Percentiles rank a stretch among this genome's conserved stretches.
Evolutionary conservation across 2,888 invertebrate species (phyloP).

Genomic region (Gnatocerus cornutus): DNA sequence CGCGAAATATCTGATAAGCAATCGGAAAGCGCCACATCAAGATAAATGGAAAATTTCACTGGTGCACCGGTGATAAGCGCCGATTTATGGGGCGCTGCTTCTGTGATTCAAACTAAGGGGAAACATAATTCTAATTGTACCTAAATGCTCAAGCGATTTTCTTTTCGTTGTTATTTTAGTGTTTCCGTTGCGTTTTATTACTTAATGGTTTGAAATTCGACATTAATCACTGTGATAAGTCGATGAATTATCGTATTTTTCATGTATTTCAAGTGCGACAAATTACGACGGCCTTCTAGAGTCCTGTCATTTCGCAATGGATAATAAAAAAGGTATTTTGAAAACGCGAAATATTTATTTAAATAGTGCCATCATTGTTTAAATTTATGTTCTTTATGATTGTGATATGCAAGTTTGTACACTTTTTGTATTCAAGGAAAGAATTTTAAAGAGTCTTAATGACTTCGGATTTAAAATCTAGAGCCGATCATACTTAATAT

Average conservation of each 20-base stretch:
- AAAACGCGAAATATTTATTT: background rate
- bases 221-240: too few species aligned
- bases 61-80: slow-evolving; percentile 24
- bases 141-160: too few species aligned
- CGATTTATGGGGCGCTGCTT: slow-evolving; percentile 23
- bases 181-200: background rate
- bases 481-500: too few species aligned
- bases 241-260: too few species aligned
- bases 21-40: slow-evolving; percentile 12
- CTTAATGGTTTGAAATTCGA: too few species aligned
- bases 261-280: background rate
- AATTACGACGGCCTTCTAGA: background rate
- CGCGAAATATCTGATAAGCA: slow-evolving; percentile 16
- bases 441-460: too few species aligned
- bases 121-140: too few species aligned
- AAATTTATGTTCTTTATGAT: too few species aligned
- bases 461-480: too few species aligned
- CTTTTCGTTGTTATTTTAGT: background rate
- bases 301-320: background rate
- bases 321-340: background rate
- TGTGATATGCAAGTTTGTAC: too few species aligned
- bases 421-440: too few species aligned
- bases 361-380: background rate
- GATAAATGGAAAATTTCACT: slow-evolving; percentile 30
- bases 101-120: background rate